Evolutionary conservation across 2,113 vertebrate species (phyloP).

Genomic region (Antennarius striatus): DNA sequence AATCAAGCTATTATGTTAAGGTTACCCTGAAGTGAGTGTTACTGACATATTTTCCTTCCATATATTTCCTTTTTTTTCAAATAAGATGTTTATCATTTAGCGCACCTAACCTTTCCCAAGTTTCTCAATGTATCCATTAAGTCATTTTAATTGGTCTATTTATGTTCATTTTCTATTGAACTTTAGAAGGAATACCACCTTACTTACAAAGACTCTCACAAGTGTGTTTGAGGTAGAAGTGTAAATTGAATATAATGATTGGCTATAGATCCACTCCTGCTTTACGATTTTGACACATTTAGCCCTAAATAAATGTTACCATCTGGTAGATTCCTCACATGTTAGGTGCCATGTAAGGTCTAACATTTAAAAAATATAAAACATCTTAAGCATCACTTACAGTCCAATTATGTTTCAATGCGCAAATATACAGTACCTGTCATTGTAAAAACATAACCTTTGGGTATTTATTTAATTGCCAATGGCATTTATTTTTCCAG

Average conservation of each 20-base stretch:
- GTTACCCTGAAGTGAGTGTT: background rate
- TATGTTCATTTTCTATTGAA: slow-evolving; percentile 45
- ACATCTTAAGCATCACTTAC: slow-evolving; percentile 17
- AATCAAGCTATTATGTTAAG: too few relatives aligned
- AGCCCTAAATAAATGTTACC: slow-evolving; percentile 56
- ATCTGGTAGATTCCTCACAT: slow-evolving; percentile 54
- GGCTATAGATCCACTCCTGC: slow-evolving; percentile 47
- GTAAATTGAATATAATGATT: slow-evolving; percentile 61
- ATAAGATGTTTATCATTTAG: slow-evolving; percentile 16
- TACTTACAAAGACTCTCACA: slow-evolving; percentile 53
- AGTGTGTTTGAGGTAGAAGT: slow-evolving; percentile 64
- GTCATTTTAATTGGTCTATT: slow-evolving; percentile 23
- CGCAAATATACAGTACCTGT: slow-evolving; percentile 1
- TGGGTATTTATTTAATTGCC: slow-evolving; percentile 13
- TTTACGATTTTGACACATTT: slow-evolving; percentile 58
- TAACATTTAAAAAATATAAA: slow-evolving; percentile 31
- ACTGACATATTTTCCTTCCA: slow-evolving; percentile 6
- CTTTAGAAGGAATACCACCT: slow-evolving; percentile 18
- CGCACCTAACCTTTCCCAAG: background rate
- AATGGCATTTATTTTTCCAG: background rate
- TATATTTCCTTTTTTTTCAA: background rate
- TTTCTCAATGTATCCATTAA: slow-evolving; percentile 1
- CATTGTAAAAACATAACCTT: too few relatives aligned
- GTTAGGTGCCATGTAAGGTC: slow-evolving; percentile 30
- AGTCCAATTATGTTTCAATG: slow-evolving; percentile 18